A percentile compares a stretch with the other conserved stretches of the same genome.
phyloP scores from a whole-genome alignment of 2,113 vertebrate genomes.

The Apteryx mantelli region DNA sequence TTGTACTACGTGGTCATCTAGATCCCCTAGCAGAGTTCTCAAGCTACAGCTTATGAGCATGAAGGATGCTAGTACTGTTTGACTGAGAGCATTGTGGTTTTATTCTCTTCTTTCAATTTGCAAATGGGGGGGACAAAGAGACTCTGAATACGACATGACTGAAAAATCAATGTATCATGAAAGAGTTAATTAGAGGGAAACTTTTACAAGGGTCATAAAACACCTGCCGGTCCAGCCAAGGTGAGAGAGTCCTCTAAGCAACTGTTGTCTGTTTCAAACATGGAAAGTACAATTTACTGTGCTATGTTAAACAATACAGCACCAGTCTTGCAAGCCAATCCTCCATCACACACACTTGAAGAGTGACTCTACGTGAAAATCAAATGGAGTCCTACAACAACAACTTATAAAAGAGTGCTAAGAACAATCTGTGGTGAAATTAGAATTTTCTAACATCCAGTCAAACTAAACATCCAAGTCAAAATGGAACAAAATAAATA shows the following conservation, averaged over 20 bases:
- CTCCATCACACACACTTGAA: neutral
- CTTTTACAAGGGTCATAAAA: neutral
- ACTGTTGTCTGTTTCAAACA: neutral
- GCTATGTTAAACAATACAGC: neutral
- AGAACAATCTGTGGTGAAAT: neutral
- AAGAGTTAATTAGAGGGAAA: neutral
- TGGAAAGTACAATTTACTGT: neutral
- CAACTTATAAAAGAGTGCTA: neutral
- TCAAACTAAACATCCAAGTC: neutral
- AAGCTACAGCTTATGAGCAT: neutral
- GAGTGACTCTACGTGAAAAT: neutral
- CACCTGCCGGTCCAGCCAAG: neutral
- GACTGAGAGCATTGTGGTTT: neutral
- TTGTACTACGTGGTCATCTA: neutral
- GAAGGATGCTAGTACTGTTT: neutral
- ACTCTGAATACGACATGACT: neutral
- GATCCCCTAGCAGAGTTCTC: neutral
- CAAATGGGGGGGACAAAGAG: neutral
- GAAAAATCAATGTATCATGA: neutral
- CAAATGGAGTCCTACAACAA: neutral
- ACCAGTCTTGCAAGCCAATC: neutral
- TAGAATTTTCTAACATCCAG: neutral
- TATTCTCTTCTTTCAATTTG: neutral
- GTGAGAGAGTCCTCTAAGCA: neutral
- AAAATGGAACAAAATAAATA: neutral